These are phyloP conservation scores for Panzeria rudis DNA, from an alignment of 2,888 invertebrate genomes.

Conservation along the genomic window DNA sequence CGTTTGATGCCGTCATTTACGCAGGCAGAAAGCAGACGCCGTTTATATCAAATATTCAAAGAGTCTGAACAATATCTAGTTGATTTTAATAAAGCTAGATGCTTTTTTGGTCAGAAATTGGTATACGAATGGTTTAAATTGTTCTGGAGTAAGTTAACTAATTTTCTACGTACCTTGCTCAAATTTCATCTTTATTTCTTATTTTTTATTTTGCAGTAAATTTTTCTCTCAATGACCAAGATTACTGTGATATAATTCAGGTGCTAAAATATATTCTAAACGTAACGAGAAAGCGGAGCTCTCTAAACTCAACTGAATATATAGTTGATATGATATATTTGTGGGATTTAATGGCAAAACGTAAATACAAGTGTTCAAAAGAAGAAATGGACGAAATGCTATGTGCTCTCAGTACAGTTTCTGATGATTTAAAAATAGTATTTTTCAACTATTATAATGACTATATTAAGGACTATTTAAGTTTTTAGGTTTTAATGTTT, in stretches of 20 bases:
- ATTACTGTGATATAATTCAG: constrained; percentile 73
- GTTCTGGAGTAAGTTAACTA: constrained; percentile 65
- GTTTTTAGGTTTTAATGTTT: background rate
- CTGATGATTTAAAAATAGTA: constrained; percentile 73
- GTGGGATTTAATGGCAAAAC: constrained; percentile 77
- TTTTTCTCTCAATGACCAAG: constrained; percentile 65
- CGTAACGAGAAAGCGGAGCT: constrained; percentile 69
- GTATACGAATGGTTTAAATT: constrained; percentile 47
- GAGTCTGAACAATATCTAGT: constrained; percentile 72
- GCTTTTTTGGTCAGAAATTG: constrained; percentile 62
- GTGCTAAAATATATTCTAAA: constrained; percentile 73
- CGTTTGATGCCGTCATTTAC: constrained; percentile 48
- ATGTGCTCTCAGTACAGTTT: constrained; percentile 69
- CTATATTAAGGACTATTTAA: constrained; percentile 74
- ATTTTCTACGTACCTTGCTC: background rate
- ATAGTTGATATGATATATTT: constrained; percentile 74
- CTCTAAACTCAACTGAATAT: constrained; percentile 74
- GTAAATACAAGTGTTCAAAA: constrained; percentile 71
- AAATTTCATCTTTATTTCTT: constrained; percentile 53
- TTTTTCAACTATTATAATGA: constrained; percentile 79
- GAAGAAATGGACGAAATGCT: constrained; percentile 70
- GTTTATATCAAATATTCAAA: constrained; percentile 72
- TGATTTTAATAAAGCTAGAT: constrained; percentile 72
- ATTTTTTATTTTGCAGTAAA: constrained; percentile 70
- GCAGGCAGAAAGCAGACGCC: constrained; percentile 46